These are phyloP conservation scores for Labeo catla DNA, from an alignment of 2,113 vertebrate species.

Conservation along the genomic window DNA sequence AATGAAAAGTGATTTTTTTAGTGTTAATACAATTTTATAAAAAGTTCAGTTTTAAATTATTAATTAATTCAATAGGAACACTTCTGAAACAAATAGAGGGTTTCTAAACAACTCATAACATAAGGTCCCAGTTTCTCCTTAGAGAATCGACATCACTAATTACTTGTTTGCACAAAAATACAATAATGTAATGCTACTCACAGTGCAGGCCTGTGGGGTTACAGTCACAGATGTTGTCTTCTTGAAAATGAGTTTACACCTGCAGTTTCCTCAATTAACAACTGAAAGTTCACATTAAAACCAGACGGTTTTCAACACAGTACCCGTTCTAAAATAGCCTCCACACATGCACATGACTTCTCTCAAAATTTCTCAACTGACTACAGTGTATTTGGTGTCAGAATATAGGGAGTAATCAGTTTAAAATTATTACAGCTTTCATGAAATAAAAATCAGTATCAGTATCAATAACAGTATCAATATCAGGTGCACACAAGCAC, in stretches of 20 bases:
- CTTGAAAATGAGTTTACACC: conserved; percentile 18
- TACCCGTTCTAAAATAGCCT: background rate
- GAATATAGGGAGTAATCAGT: background rate
- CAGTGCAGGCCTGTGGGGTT: background rate
- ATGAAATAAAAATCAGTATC: background rate
- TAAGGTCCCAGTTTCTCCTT: background rate
- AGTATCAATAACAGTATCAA: conserved; percentile 4
- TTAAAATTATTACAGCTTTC: background rate
- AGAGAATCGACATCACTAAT: background rate
- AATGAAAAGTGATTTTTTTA: background rate
- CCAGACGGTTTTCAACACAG: background rate
- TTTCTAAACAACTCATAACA: background rate
- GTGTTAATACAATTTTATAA: background rate
- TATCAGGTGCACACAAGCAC: background rate
- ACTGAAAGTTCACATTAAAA: background rate
- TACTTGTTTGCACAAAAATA: background rate
- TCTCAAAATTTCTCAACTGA: background rate
- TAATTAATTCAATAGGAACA: background rate
- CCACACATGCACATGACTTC: background rate
- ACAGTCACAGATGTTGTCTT: background rate
- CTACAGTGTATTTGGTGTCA: background rate
- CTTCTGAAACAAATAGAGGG: background rate
- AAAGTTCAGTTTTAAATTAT: background rate
- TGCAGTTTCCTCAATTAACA: conserved; percentile 12
- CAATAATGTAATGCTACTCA: background rate